These are phyloP conservation scores for Caenorhabditis afra DNA, from an alignment of 2,888 invertebrate genomes.

Conservation along the genomic window DNA sequence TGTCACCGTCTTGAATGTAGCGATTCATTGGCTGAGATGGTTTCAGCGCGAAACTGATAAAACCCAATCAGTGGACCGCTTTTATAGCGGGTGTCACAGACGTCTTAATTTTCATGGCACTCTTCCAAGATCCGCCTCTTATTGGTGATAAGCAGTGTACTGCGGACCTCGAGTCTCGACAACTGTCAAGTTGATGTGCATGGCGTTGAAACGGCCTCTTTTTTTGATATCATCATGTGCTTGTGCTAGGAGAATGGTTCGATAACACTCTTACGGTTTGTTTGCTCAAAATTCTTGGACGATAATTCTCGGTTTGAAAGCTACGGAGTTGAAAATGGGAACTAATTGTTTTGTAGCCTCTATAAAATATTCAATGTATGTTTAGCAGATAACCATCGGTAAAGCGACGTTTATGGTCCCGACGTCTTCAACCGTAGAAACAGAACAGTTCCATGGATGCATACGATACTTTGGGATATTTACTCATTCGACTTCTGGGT, in stretches of 20 bases:
- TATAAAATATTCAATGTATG: no score
- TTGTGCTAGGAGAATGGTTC: constrained; percentile 8
- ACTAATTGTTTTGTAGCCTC: no score
- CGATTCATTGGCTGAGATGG: constrained; percentile 41
- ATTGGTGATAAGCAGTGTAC: neutral
- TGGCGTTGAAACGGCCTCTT: constrained; percentile 12
- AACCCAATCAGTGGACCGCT: neutral
- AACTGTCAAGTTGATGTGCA: constrained; percentile 12
- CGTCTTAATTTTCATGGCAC: no score
- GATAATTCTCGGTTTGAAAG: no score
- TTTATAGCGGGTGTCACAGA: neutral
- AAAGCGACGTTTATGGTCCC: no score
- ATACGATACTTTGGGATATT: no score
- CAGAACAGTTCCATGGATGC: no score
- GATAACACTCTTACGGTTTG: constrained; percentile 1
- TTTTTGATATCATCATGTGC: neutral
- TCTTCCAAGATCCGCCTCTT: neutral
- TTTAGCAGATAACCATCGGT: no score
- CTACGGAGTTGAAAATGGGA: no score
- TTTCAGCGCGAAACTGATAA: neutral
- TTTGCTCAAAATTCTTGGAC: neutral
- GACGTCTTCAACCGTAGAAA: no score
- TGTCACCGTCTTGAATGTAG: constrained; percentile 62
- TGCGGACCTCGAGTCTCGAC: neutral
- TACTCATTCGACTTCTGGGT: no score